Evolutionary conservation across 2,113 vertebrate genomes (phyloP).

Genomic region (Aegithalos caudatus): DNA sequence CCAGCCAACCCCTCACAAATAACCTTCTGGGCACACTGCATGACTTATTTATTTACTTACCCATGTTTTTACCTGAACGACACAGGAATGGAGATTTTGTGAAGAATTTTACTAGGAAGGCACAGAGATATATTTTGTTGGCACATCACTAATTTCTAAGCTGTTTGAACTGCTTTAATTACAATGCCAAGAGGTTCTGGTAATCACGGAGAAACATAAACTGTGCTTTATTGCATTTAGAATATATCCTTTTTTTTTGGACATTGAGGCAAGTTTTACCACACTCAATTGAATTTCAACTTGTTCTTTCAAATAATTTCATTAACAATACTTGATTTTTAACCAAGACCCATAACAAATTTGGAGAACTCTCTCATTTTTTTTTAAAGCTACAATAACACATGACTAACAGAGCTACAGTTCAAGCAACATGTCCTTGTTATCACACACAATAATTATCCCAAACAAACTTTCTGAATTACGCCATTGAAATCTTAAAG

Average conservation of each 20-base stretch:
- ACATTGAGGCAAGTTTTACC: not conserved
- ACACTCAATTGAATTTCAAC: not conserved
- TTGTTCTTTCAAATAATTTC: not conserved
- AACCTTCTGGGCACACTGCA: not conserved
- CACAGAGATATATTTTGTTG: not conserved
- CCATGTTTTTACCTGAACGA: not conserved
- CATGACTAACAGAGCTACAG: not conserved
- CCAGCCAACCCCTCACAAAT: not conserved
- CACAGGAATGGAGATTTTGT: not conserved
- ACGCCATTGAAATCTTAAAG: not conserved
- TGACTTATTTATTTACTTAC: not conserved
- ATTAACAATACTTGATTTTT: not conserved
- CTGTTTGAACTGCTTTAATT: not conserved
- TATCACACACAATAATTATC: not conserved
- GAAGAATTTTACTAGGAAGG: not conserved
- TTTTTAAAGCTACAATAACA: not conserved
- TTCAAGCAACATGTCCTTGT: not conserved
- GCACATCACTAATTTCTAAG: not conserved
- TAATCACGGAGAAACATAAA: not conserved
- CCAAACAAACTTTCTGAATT: not conserved
- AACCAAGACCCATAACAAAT: not conserved
- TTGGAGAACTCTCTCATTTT: not conserved
- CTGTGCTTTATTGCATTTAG: not conserved
- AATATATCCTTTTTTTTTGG: not conserved
- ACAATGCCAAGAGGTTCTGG: not conserved